Evolutionary conservation across 2,888 invertebrate species (phyloP), one percentile per base, ranked within the genome.

Genomic region (Heliconius erato): DNA sequence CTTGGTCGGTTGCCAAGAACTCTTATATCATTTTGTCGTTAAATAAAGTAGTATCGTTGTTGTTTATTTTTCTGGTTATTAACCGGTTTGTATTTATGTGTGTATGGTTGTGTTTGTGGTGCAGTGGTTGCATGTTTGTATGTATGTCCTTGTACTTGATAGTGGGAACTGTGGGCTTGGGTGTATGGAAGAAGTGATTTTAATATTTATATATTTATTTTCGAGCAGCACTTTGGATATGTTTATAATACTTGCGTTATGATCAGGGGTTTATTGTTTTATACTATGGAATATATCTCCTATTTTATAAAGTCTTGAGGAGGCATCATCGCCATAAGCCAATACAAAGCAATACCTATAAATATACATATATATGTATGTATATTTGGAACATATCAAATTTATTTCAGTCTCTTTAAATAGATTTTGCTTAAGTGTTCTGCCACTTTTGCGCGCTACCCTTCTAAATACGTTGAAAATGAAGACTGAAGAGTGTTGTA

Each of bases 11-110:
- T 78, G 78, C 78, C 78, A 78, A 68, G 35, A 76, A 16, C 76
- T 40, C 59, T 76, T 76, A 26, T 76, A 76, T 76, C 78, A 68
- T 67, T 68, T 68, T 78, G 78, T 79, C 69, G 68, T 79, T 79
- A 79, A 78, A 67, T 78, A 67, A 44, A 79, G 59, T 49, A 49
- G 65, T 63, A 67, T 44, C 32, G 40, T 63, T n/a, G n/a, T 67
- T 63, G n/a, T 26, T 78, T 40, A 63, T 67, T 78, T 63, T 35
- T 63, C 74, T 54, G 54, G 54, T 74, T 59, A 76, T 76, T 76
- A 76, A 54, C 59, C 63, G 7, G 54, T n/a, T 26, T 44, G 16
- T 67, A 14, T 28, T 67, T 67, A n/a, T n/a, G 40, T 40, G n/a
- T 40, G 12, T 40, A 3, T 63, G 1, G 3, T 16, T 16, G 5